These are phyloP conservation scores for Hormaphis cornu DNA, from an alignment of 1,140 invertebrate species.

Conservation along the genomic window DNA sequence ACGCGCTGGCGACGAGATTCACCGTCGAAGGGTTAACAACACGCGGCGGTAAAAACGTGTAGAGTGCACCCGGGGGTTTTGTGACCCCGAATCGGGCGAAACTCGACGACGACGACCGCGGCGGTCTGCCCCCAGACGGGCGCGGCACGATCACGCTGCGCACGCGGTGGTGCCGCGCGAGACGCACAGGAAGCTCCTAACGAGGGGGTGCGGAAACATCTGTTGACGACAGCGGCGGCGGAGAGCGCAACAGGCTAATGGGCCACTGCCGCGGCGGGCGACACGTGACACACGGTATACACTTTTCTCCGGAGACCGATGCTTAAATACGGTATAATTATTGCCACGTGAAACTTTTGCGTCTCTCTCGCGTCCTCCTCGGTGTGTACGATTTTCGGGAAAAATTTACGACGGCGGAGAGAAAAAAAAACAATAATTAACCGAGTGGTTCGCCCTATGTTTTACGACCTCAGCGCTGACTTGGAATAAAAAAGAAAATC, in stretches of 20 bases:
- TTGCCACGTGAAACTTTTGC: background rate
- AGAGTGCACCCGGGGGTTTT: background rate
- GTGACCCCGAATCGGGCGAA: constrained; percentile 7
- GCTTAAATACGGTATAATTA: no score
- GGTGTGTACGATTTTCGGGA: no score
- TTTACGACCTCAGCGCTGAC: no score
- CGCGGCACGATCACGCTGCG: background rate
- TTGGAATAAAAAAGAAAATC: no score
- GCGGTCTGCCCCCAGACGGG: background rate
- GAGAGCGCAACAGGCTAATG: background rate
- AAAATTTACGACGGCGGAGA: no score
- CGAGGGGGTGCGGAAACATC: constrained; percentile 28
- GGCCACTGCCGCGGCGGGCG: constrained; percentile 9
- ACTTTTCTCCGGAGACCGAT: background rate
- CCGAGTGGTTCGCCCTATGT: no score
- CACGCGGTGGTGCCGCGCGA: background rate
- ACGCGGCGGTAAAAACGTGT: background rate
- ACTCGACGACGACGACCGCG: no score
- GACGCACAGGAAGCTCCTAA: constrained; percentile 22
- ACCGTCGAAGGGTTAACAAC: no score
- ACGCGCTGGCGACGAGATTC: no score
- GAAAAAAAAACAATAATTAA: no score
- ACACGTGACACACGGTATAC: background rate
- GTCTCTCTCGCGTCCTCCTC: no score
- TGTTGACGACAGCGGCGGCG: background rate